A percentile compares a stretch with the other conserved stretches of the same genome.
Evolutionary conservation across 2,888 invertebrate genomes (phyloP).

Genomic region (Acrobasis suavella): DNA sequence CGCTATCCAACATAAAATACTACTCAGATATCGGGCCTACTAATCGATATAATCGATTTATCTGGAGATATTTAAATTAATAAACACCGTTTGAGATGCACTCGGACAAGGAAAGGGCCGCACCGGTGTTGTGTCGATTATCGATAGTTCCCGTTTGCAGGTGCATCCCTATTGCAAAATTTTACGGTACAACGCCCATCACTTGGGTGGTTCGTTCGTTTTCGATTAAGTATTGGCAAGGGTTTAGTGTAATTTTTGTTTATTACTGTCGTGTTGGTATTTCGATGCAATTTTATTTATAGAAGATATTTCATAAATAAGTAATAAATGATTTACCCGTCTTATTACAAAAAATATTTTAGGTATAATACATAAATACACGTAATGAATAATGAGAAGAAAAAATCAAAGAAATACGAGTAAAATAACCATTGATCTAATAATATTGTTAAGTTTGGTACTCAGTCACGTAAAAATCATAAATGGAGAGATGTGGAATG

Average conservation of each 20-base stretch:
- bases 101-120: constrained; percentile 62
- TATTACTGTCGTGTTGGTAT: background rate
- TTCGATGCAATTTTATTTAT: background rate
- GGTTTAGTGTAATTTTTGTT: constrained; percentile 8
- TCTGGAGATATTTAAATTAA: constrained; percentile 46
- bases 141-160: constrained; percentile 32
- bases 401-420: no score
- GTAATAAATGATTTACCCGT: no score
- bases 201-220: constrained; percentile 30
- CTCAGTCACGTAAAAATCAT: no score
- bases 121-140: constrained; percentile 54
- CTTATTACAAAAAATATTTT: no score
- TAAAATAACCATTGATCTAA: no score
- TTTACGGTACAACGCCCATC: constrained; percentile 33
- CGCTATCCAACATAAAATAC: constrained; percentile 19
- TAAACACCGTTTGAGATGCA: constrained; percentile 40
- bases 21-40: constrained; percentile 27
- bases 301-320: background rate
- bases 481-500: no score
- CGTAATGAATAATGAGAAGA: no score
- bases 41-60: constrained; percentile 31
- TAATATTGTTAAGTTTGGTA: no score
- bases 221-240: constrained; percentile 21
- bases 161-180: constrained; percentile 32
- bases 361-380: no score